These are phyloP conservation scores for Drosophila bipectinata DNA, from an alignment of 1,140 invertebrate species.

Conservation along the genomic window DNA sequence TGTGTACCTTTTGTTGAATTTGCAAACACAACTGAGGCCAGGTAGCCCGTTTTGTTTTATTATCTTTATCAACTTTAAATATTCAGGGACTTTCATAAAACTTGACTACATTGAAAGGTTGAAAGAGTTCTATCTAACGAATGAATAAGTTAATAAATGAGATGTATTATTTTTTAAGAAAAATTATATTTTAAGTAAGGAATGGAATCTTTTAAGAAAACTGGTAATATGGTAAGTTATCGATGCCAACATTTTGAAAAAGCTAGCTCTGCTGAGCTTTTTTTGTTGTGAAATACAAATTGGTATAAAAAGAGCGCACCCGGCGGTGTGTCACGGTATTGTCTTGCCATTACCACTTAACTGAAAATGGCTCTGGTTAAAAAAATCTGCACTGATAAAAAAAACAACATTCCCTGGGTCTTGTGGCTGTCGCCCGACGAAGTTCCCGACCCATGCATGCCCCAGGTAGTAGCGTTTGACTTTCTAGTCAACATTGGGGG, in stretches of 20 bases:
- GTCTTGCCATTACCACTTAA: background rate
- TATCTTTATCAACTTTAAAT: slow-evolving; percentile 12
- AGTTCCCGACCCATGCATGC: background rate
- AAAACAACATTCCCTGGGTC: slow-evolving; percentile 8
- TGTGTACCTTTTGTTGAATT: background rate
- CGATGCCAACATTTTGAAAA: background rate
- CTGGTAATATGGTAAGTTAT: background rate
- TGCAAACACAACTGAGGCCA: background rate
- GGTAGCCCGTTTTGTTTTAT: slow-evolving; percentile 3
- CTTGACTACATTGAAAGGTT: slow-evolving; percentile 12
- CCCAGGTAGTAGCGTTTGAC: slow-evolving; percentile 43
- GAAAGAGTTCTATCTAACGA: background rate
- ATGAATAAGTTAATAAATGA: background rate
- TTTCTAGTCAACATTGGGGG: slow-evolving; percentile 14
- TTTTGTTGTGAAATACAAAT: background rate
- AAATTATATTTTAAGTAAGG: background rate
- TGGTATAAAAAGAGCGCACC: background rate
- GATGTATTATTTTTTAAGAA: background rate
- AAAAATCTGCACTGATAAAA: background rate
- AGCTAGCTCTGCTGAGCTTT: background rate
- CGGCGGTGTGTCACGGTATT: background rate
- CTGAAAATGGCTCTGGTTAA: background rate
- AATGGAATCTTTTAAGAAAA: no score
- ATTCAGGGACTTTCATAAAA: slow-evolving; percentile 48
- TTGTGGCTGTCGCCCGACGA: slow-evolving; percentile 16